Base-by-base conservation (phyloP, 2,888 invertebrate genomes). In the Pollenia griseotomentosa region DNA sequence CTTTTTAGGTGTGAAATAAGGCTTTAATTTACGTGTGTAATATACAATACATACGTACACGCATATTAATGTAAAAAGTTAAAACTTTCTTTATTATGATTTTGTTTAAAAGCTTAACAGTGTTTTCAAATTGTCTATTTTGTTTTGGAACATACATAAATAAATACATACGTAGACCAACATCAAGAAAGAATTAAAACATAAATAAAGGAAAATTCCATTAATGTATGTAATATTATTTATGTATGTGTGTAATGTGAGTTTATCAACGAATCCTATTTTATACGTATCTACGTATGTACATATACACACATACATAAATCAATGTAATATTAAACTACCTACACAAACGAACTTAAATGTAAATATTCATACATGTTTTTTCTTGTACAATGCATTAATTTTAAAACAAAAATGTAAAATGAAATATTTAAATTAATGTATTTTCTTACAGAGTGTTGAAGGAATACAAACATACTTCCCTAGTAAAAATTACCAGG, bases 31-130 rank as follows among this genome's bases (percentile, higher is more conserved):
- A 40, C 23, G 12, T 57, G 19, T n/a, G 55, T 40, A 48, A n/a
- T 66, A 14, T 48, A 40, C 46, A 23, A 73, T 9, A 68, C 7
- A 12, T 46, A 5, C 51, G 6, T 33, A 33, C 33, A 33, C 6
- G 33, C 23, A 33, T 33, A 33, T 33, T 6, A 33, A 6, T 5
- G 6, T 33, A 6, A 33, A 33, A 33, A 33, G 33, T 33, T 33
- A 33, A 33, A 59, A 61, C 23, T 53, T 33, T 48, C 23, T 66
- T 61, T 61, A 14, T 65, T 57, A 73, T 71, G 51, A 65, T 70
- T 53, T 70, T 14, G n/a, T 57, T n/a, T 82, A 75, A 82, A 82
- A 82, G 82, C 74, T 8, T 75, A 82, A 82, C 68, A 75, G 68
- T 82, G 82, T 82, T 82, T 53, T 65, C 23, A 40, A 61, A 53